Conservation (phyloP, 2,113 vertebrate species). For the Otocyon megalotis region DNA sequence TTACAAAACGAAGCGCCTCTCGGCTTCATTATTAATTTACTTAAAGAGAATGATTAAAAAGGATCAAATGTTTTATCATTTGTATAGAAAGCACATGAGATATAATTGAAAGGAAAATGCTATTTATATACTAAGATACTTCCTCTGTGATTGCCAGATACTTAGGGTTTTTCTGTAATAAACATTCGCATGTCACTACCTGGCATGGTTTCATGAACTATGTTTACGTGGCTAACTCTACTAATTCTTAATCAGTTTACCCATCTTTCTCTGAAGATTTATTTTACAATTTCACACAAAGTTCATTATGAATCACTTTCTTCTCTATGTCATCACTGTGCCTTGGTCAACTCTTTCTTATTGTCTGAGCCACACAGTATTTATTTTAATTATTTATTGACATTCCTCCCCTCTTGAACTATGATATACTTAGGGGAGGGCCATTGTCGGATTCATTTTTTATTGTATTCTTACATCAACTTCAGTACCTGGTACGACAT, state of each 20-base stretch:
- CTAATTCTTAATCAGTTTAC: constrained; percentile 18
- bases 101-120: constrained; percentile 41
- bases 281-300: background rate
- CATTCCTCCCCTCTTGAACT: background rate
- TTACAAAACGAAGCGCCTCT: background rate
- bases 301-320: constrained; percentile 4
- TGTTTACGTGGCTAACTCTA: background rate
- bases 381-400: constrained; percentile 45
- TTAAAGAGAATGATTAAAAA: constrained; percentile 34
- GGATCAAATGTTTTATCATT: background rate
- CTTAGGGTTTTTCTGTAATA: background rate
- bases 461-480: constrained; percentile 42
- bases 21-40: constrained; percentile 21
- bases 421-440: background rate
- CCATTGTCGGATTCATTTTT: constrained; percentile 33
- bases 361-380: background rate
- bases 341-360: background rate
- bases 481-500: background rate
- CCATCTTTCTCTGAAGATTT: background rate
- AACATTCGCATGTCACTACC: background rate
- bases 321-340: background rate
- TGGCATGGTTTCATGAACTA: background rate
- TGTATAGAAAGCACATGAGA: background rate
- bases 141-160: background rate
- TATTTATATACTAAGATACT: background rate